Conservation (phyloP, 2,888 invertebrate genomes). For the Melieria crassipennis region DNA sequence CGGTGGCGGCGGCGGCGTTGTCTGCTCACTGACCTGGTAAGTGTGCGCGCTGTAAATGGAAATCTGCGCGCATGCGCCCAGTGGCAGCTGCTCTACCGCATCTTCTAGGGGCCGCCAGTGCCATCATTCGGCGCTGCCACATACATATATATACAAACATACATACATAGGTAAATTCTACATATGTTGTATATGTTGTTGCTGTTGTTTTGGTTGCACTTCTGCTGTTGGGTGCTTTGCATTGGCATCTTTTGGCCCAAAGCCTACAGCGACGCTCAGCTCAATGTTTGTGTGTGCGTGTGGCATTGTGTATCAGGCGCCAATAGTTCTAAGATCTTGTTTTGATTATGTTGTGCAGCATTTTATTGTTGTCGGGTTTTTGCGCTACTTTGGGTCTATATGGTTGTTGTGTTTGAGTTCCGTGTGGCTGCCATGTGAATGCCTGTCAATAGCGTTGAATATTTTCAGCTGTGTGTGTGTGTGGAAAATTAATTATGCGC, state of each 20-base stretch:
- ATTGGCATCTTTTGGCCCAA: neutral
- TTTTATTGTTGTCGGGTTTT: neutral
- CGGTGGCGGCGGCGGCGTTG: neutral
- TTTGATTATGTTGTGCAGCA: conserved; percentile 18
- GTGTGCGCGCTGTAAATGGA: neutral
- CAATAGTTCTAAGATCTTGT: conserved; percentile 59
- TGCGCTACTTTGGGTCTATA: neutral
- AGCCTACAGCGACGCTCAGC: neutral
- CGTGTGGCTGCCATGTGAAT: neutral
- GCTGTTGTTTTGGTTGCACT: neutral
- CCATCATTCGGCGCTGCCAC: too few relatives aligned
- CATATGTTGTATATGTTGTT: neutral
- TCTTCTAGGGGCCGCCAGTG: too few relatives aligned
- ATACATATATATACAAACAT: too few relatives aligned
- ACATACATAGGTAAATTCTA: too few relatives aligned
- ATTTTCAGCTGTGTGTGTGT: neutral
- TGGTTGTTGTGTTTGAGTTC: neutral
- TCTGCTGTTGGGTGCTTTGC: neutral
- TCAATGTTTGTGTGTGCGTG: neutral
- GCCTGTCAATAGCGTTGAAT: neutral
- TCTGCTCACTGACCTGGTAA: conserved; percentile 28
- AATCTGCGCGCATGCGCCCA: too few relatives aligned
- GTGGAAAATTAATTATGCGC: neutral
- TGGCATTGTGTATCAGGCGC: conserved; percentile 49
- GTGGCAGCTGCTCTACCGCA: too few relatives aligned